Conservation (phyloP, 2,797 vertebrate genomes). For the Muscicapa striata region DNA sequence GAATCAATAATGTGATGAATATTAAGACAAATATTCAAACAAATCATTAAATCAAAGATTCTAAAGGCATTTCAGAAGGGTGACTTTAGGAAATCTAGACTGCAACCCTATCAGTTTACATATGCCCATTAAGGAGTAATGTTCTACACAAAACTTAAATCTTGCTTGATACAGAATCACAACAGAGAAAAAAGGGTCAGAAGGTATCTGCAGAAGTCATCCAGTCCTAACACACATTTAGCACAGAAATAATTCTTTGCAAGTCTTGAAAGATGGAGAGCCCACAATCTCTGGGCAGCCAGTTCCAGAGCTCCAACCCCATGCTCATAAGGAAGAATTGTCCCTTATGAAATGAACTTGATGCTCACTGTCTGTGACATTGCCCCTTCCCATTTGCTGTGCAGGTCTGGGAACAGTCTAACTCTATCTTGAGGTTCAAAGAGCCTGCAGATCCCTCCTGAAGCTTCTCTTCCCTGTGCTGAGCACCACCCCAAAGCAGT, state of each 20-base stretch:
- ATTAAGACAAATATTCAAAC: background rate
- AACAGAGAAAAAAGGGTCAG: background rate
- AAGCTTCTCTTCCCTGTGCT: accelerated
- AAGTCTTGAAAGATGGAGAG: background rate
- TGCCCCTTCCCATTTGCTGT: background rate
- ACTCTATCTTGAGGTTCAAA: background rate
- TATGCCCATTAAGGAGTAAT: background rate
- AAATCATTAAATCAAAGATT: background rate
- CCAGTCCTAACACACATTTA: background rate
- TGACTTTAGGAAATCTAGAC: background rate
- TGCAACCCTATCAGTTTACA: background rate
- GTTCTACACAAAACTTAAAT: background rate
- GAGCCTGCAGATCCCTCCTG: background rate
- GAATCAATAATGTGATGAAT: background rate
- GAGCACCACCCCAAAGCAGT: background rate
- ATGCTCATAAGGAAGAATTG: accelerated
- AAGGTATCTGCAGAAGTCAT: background rate
- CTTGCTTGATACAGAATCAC: background rate
- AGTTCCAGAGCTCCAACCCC: background rate
- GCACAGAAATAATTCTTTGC: background rate
- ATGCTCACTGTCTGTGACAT: accelerated
- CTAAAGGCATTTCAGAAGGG: background rate
- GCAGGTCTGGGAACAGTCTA: background rate
- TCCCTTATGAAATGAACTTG: background rate
- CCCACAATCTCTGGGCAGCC: background rate